These are phyloP conservation scores for Genyomyrus donnyi DNA, from an alignment of 2,113 vertebrate genomes.

Conservation along the genomic window DNA sequence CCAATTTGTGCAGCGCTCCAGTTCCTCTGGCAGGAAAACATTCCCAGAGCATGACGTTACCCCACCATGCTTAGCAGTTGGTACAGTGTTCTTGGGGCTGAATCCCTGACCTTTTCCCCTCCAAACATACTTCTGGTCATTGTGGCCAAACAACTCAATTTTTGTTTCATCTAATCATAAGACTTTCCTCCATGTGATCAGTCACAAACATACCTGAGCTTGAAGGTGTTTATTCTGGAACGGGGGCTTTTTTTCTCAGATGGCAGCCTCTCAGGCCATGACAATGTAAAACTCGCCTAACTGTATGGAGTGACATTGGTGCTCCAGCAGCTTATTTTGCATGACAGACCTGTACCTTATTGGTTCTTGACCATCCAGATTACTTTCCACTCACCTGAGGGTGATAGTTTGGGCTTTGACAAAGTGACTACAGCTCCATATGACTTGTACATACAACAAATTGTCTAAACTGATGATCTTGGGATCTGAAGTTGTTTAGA, in stretches of 20 bases:
- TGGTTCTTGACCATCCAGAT: not conserved
- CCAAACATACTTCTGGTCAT: not conserved
- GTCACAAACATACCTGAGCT: not conserved
- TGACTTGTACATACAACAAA: no score
- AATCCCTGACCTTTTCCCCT: not conserved
- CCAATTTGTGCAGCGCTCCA: not conserved
- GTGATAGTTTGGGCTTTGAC: not conserved
- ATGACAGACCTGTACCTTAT: not conserved
- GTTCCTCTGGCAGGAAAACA: not conserved
- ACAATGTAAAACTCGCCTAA: not conserved
- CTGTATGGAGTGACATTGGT: not conserved
- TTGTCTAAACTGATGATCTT: no score
- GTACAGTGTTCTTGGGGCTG: not conserved
- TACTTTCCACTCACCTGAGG: not conserved
- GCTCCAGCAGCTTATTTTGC: not conserved
- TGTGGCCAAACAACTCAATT: not conserved
- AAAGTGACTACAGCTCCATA: not conserved
- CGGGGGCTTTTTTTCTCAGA: no score
- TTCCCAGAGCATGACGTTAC: not conserved
- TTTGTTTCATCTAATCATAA: not conserved
- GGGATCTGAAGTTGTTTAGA: no score
- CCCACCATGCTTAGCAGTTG: not conserved
- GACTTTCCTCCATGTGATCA: not conserved
- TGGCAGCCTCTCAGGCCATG: not conserved
- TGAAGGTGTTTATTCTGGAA: not conserved